Base-by-base conservation (phyloP, 2,888 invertebrate genomes). In the Hylaea fasciaria region DNA sequence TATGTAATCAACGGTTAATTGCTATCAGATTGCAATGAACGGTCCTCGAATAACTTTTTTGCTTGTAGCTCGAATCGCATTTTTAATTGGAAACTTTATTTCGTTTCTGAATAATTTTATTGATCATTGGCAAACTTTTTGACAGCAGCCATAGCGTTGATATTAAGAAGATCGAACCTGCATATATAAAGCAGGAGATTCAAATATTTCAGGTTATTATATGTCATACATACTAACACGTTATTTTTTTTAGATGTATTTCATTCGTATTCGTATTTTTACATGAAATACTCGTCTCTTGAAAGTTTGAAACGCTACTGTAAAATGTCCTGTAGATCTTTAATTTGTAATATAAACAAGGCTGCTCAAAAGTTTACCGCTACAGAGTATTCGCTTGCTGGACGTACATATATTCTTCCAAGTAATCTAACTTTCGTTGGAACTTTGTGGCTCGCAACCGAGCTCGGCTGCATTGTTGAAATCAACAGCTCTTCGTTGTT, bases 341-440 rank as follows among this genome's bases (percentile, higher is more conserved):
- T 43, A 53, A 53, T 58, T 52, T 53, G 48, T 43, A 44, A 53
- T 41, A 22, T 53, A 48, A 58, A 58, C 39, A 58, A 52, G 37
- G 43, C 16, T 39, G 48, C 43, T 58, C 39, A 12, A 37, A 37
- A 37, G 37, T 37, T 12, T 37, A 3, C 7, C 39, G 13, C 2
- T 22, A 44, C 43, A 29, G 12, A 54, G 50, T 60, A 41, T 50
- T 55, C 46, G 55, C 35, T 46, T 41, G 44, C 22, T 41, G 46
- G 44, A 22, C 49, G 32, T 35, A 32, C 45, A 53, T 57, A 55
- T 57, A 46, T 59, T 57, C 40, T 39, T 52, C 64, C 65, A 59
- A 66, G 68, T 76, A 76, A 75, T 76, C 69, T 75, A 73, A 76
- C 71, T 77, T 74, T 71, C 66, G 65, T 65, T 68, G 60, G 68